phyloP scores from a whole-genome alignment of 2,113 vertebrate genomes.

The Crotalus horridus region DNA sequence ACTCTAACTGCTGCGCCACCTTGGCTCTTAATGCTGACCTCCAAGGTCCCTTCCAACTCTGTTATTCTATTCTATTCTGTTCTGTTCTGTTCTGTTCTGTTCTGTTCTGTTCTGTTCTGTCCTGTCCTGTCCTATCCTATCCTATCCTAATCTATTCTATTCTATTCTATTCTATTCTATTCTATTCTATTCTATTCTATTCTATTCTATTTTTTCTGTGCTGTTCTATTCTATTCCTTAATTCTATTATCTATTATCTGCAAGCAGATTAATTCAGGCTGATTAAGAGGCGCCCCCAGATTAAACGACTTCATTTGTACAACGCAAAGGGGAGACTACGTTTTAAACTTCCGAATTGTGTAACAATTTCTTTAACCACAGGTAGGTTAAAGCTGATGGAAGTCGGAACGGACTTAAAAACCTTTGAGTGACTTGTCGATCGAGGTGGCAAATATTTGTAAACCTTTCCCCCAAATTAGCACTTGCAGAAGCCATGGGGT shows the following conservation, averaged over 20 bases:
- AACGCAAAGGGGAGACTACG: neutral
- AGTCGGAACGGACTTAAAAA: neutral
- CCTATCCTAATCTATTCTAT: too few species aligned
- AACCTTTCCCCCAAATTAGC: neutral
- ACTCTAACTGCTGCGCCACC: too few species aligned
- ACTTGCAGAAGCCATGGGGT: neutral
- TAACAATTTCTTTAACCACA: neutral
- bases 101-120: too few species aligned
- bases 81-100: too few species aligned
- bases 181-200: too few species aligned
- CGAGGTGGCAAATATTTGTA: neutral
- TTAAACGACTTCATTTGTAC: neutral
- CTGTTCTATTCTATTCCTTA: too few species aligned
- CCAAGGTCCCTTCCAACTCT: too few species aligned
- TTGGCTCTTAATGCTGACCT: too few species aligned
- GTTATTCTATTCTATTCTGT: too few species aligned
- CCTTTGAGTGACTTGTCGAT: neutral
- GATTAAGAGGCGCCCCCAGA: neutral
- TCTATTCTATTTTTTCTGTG: too few species aligned
- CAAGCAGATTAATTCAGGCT: neutral
- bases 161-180: too few species aligned
- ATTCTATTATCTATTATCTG: neutral
- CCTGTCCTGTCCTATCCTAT: too few species aligned
- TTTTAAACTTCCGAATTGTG: neutral
- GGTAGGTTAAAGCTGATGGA: neutral